Evolutionary conservation across 2,888 invertebrate genomes (phyloP).

Genomic region (Crossocerus cetratus): DNA sequence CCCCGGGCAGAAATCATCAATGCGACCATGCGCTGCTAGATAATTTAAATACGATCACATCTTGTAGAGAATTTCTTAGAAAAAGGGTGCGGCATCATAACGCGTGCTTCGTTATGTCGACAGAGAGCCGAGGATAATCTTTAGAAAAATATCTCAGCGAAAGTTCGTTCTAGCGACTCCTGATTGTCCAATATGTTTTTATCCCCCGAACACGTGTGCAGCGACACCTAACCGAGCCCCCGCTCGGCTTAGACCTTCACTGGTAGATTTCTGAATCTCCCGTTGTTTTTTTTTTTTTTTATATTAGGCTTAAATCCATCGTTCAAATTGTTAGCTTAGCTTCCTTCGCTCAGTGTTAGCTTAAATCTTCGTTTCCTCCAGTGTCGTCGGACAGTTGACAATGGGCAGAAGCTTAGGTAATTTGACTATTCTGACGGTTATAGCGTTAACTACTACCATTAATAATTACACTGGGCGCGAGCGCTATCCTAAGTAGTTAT

Average conservation of each 20-base stretch:
- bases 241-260: neutral
- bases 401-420: constrained; percentile 19
- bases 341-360: neutral
- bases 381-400: constrained; percentile 7
- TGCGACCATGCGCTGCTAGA: constrained; percentile 5
- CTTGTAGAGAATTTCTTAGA: neutral
- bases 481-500: neutral
- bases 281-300: too few relatives aligned
- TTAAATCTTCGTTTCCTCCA: constrained; percentile 1
- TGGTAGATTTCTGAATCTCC: too few relatives aligned
- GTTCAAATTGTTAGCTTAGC: too few relatives aligned
- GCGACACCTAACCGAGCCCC: neutral
- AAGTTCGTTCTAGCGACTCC: constrained; percentile 21
- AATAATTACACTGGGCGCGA: constrained; percentile 10
- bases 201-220: constrained; percentile 3
- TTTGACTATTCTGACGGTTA: constrained; percentile 17
- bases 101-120: constrained; percentile 1
- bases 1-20: too few relatives aligned
- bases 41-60: neutral
- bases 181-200: constrained; percentile 44
- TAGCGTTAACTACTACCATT: constrained; percentile 3
- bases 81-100: neutral
- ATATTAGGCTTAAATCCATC: too few relatives aligned
- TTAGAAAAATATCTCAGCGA: constrained; percentile 40
- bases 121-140: constrained; percentile 7